These are phyloP conservation scores for Okapia johnstoni DNA, from an alignment of 2,113 vertebrate species.

Conservation along the genomic window DNA sequence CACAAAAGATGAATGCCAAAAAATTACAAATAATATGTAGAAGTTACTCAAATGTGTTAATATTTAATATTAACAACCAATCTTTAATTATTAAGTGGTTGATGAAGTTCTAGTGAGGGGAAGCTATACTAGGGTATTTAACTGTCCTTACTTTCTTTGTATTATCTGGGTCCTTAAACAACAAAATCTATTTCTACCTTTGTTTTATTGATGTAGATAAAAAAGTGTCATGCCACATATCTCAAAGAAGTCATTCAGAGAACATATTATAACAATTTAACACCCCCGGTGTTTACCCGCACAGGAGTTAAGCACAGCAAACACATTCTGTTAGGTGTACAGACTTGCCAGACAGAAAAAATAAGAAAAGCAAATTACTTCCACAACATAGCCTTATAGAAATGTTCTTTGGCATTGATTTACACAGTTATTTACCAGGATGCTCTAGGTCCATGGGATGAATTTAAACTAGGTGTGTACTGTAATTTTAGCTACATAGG, in stretches of 20 bases:
- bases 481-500: neutral
- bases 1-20: neutral
- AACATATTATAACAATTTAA: neutral
- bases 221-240: neutral
- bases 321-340: neutral
- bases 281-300: neutral
- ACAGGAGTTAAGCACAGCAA: neutral
- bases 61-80: neutral
- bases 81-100: neutral
- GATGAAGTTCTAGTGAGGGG: neutral
- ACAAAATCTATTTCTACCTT: neutral
- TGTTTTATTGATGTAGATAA: neutral
- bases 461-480: neutral
- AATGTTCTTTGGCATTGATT: neutral
- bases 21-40: neutral
- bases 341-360: neutral
- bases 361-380: neutral
- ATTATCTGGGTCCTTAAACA: neutral
- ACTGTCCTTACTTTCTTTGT: neutral
- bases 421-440: neutral
- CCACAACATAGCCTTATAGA: neutral
- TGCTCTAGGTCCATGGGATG: fast-evolving
- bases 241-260: neutral
- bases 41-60: neutral
- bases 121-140: neutral